Evolutionary conservation across 2,113 vertebrate species (phyloP).

Genomic region (Myotis davidii): DNA sequence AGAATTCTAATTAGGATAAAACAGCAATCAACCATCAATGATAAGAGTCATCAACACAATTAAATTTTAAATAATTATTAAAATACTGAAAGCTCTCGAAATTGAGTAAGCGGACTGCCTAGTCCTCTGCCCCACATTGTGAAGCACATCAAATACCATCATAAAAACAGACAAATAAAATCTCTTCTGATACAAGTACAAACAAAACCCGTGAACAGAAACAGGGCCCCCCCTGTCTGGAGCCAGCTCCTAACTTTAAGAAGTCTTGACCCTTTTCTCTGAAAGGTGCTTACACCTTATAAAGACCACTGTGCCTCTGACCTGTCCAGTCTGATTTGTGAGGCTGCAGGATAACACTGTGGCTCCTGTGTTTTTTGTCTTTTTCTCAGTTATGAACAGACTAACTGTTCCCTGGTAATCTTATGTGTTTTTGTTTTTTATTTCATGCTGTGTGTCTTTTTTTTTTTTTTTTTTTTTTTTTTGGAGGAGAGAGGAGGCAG

Average conservation of each 20-base stretch:
- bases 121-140: not conserved
- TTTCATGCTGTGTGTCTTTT: not conserved
- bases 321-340: not conserved
- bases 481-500: not conserved
- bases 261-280: not conserved
- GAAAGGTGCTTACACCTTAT: not conserved
- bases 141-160: not conserved
- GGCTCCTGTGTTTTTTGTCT: not conserved
- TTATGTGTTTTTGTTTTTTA: not conserved
- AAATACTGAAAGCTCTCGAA: not conserved
- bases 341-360: not conserved
- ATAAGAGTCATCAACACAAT: not conserved
- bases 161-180: not conserved
- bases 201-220: not conserved
- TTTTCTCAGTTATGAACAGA: not conserved
- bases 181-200: not conserved
- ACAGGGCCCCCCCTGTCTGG: not conserved
- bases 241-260: not conserved
- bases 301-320: not conserved
- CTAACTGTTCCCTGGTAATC: not conserved
- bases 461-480: not conserved
- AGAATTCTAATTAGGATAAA: not conserved
- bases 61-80: not conserved
- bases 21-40: not conserved
- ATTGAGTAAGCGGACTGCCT: not conserved